Evolutionary conservation across 2,888 invertebrate genomes (phyloP), one percentile per base, ranked within the genome.

Genomic region (Pseudococcus viburni): DNA sequence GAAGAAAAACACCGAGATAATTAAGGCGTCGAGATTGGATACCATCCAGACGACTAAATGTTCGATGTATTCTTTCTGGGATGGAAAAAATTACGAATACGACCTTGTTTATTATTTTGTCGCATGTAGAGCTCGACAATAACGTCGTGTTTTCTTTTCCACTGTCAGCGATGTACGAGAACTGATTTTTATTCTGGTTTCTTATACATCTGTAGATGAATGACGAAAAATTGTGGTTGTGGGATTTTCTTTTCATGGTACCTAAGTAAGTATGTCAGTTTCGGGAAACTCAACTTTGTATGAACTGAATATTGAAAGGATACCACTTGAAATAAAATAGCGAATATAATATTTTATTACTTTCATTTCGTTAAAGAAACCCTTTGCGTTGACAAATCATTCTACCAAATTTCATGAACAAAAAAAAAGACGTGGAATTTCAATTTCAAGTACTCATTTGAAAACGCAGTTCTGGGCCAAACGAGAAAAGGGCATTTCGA

Each of bases 11-110:
- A 46, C 19, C 19, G 80, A 83, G 80, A 83, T 83, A 83, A 83
- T 83, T 83, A 46, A 83, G 46, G 46, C 80, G 80, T 22, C 46
- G 80, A 42, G 80, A 83, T 73, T 73, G 80, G 80, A 83, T 83
- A 83, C 46, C 42, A 83, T 83, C 80, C 19, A 83, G 46, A 83
- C 42, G 46, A 46, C 42, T 42, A 46, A 83, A 83, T 83, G 12
- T 83, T 33, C 73, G 33, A 73, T 73, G 73, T 33, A 17, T 33
- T 73, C 12, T 22, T 11, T 64, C 64, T 64, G 17, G 7, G 33
- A 33, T 73, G 17, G 33, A 17, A 73, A 73, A 73, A 73, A 73
- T 73, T 73, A 73, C 73, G 33, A 73, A 73, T 73, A 73, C 73
- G 73, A 73, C 73, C 33, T 73, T 73, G 73, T 73, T 73, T 17